These are phyloP conservation scores for Aurelia sp. DNA, from an alignment of 30 jellyfish, hydroid and myxozoan genomes.

Conservation along the genomic window DNA sequence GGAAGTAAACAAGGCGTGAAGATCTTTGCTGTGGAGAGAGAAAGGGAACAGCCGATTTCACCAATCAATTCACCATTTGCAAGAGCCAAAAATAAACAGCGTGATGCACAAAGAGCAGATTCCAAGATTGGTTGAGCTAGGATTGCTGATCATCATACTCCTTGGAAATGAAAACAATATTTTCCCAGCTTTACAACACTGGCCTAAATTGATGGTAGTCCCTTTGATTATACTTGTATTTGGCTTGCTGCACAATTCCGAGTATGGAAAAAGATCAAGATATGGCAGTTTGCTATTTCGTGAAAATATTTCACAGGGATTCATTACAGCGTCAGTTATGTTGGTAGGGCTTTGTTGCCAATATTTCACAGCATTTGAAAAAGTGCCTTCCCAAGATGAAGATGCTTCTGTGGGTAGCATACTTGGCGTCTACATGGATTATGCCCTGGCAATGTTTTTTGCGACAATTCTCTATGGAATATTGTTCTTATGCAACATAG, in stretches of 20 bases:
- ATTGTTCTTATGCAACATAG: constrained; percentile 36
- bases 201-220: not conserved
- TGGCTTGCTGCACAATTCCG: not conserved
- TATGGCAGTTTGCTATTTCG: not conserved
- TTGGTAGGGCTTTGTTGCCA: not conserved
- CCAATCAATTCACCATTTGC: too few species aligned
- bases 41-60: too few species aligned
- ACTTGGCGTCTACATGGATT: constrained; percentile 7
- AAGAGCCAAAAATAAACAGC: too few species aligned
- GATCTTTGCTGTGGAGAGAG: too few species aligned
- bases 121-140: not conserved
- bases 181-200: not conserved
- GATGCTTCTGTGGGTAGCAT: too few species aligned
- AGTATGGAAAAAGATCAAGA: not conserved
- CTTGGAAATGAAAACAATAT: not conserved
- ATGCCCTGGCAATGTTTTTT: constrained; percentile 29
- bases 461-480: constrained; percentile 39
- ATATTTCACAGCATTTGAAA: not conserved
- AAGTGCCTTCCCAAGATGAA: too few species aligned
- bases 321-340: not conserved
- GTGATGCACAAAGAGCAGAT: too few species aligned
- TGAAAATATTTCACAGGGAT: not conserved
- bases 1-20: too few species aligned
- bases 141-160: not conserved
- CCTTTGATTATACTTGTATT: not conserved